These are phyloP conservation scores for Pholis gunnellus DNA, from an alignment of 2,113 vertebrate species.

Conservation along the genomic window DNA sequence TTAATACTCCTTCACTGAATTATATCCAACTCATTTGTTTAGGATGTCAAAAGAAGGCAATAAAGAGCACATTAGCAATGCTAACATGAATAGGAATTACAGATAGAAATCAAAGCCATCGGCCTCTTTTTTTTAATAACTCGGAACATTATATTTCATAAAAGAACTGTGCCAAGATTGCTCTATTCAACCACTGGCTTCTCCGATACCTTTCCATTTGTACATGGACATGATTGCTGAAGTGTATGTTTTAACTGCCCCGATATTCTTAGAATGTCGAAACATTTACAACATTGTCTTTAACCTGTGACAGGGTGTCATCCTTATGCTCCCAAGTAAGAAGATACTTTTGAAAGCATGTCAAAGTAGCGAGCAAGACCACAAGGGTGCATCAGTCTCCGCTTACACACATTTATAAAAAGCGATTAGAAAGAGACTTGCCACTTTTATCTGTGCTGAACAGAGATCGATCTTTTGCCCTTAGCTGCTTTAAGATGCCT, in stretches of 20 bases:
- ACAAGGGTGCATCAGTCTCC: not conserved
- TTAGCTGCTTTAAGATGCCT: not conserved
- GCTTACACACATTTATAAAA: constrained; percentile 10
- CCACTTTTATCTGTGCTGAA: constrained; percentile 4
- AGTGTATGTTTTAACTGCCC: not conserved
- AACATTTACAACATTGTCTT: not conserved
- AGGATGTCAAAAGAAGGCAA: constrained; percentile 26
- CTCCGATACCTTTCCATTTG: not conserved
- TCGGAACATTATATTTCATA: not conserved
- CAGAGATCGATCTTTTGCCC: not conserved
- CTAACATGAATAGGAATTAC: constrained; percentile 22
- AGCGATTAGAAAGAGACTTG: not conserved
- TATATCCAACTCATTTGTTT: constrained; percentile 30
- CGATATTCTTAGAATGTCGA: not conserved
- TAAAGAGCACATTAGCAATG: constrained; percentile 13
- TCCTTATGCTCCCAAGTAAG: not conserved
- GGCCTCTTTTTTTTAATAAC: too few species aligned
- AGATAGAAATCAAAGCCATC: too few species aligned
- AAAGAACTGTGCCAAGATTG: not conserved
- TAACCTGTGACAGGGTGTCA: not conserved
- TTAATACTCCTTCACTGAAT: constrained; percentile 32
- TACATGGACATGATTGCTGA: not conserved
- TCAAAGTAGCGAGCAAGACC: not conserved
- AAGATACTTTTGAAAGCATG: not conserved
- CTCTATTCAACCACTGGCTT: constrained; percentile 1